Conservation (phyloP, 2,888 invertebrate species). For the Epinotia brunnichana region DNA sequence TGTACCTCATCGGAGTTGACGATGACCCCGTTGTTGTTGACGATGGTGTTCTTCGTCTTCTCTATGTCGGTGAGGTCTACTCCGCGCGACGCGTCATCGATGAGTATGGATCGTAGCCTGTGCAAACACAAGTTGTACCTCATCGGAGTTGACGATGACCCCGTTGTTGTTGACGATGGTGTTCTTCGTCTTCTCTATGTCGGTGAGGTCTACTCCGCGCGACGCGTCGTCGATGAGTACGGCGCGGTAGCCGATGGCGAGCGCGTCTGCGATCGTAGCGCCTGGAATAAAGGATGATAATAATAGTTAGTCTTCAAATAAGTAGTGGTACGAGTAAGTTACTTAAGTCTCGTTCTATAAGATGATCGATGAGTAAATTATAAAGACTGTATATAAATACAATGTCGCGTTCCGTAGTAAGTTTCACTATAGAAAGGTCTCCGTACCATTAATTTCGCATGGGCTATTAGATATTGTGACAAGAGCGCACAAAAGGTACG, state of each 20-base stretch:
- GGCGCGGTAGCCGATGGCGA: slow-evolving; percentile 96
- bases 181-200: slow-evolving; percentile 92
- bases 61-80: slow-evolving; percentile 94
- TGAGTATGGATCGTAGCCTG: slow-evolving; percentile 87
- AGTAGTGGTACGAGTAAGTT: too few species aligned
- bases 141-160: slow-evolving; percentile 90
- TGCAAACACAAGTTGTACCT: slow-evolving; percentile 72
- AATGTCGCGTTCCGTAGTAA: too few species aligned
- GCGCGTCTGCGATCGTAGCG: slow-evolving; percentile 93
- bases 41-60: slow-evolving; percentile 89
- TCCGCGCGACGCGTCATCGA: slow-evolving; percentile 96
- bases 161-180: slow-evolving; percentile 90
- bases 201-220: slow-evolving; percentile 92
- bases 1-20: too few species aligned
- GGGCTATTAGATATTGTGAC: too few species aligned
- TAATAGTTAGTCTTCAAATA: too few species aligned
- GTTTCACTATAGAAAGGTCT: too few species aligned
- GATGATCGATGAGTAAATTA: too few species aligned
- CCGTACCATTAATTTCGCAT: too few species aligned
- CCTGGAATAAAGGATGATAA: slow-evolving; percentile 73
- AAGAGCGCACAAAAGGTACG: too few species aligned
- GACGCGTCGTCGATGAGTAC: slow-evolving; percentile 95
- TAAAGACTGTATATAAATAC: too few species aligned
- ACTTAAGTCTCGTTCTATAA: too few species aligned
- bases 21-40: slow-evolving; percentile 90